Evolutionary conservation across 2,797 vertebrate species (phyloP).

Genomic region (Falco biarmicus): DNA sequence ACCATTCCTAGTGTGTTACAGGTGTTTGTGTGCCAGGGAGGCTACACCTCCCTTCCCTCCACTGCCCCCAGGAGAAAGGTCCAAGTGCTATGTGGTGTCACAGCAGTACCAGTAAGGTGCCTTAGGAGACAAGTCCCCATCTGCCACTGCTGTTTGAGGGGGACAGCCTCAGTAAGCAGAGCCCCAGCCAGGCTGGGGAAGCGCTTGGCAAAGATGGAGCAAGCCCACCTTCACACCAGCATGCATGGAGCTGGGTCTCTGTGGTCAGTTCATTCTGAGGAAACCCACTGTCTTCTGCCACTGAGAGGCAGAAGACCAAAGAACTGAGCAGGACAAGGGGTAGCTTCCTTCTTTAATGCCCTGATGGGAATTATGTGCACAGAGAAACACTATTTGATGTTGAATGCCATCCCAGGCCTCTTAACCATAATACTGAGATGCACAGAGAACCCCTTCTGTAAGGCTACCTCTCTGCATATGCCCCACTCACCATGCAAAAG

Average conservation of each 20-base stretch:
- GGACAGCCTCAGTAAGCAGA: not conserved
- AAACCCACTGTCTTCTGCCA: not conserved
- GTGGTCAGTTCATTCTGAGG: not conserved
- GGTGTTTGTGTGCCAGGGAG: not conserved
- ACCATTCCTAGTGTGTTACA: not conserved
- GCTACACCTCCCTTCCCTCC: not conserved
- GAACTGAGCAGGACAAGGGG: not conserved
- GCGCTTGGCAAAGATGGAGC: not conserved
- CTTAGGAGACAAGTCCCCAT: not conserved
- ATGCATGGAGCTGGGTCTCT: not conserved
- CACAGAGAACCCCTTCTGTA: not conserved
- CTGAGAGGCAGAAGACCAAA: not conserved
- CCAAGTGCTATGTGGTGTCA: not conserved
- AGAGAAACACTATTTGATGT: not conserved
- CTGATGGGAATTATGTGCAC: not conserved
- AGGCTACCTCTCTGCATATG: not conserved
- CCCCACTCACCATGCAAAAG: not conserved
- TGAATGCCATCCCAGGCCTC: not conserved
- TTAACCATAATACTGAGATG: not conserved
- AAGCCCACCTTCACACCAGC: not conserved
- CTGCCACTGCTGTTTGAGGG: not conserved
- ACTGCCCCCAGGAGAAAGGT: not conserved
- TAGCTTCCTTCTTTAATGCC: not conserved
- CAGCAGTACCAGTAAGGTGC: not conserved
- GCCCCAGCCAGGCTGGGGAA: not conserved